phyloP scores from a whole-genome alignment of 2,888 invertebrate species.

The Papilio demoleus region DNA sequence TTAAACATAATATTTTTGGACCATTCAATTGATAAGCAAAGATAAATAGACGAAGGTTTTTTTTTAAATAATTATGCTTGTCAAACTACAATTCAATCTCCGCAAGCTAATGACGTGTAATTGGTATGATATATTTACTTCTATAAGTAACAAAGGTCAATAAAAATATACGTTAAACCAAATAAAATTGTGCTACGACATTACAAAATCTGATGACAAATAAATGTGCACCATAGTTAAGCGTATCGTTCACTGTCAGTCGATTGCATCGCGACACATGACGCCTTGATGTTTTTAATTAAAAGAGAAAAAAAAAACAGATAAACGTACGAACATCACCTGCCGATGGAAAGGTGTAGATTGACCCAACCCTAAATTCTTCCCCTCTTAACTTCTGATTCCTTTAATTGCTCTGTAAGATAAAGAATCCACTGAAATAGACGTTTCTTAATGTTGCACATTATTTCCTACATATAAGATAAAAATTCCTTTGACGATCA shows the following conservation, averaged over 20 bases:
- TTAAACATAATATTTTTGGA: too few species aligned
- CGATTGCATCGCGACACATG: conserved; percentile 73
- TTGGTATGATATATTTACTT: too few species aligned
- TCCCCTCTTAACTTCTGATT: conserved; percentile 48
- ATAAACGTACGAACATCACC: conserved; percentile 67
- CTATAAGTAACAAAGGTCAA: not conserved
- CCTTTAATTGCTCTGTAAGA: conserved; percentile 56
- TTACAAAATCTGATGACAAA: not conserved
- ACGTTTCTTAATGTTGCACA: conserved; percentile 30
- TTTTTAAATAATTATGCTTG: too few species aligned
- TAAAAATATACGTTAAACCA: not conserved
- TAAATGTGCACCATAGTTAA: conserved; percentile 40
- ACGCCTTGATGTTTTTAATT: conserved; percentile 67
- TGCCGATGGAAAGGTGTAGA: conserved; percentile 78
- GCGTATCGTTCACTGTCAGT: conserved; percentile 46
- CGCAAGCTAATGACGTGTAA: too few species aligned
- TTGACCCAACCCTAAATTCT: conserved; percentile 72
- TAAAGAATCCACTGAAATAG: conserved; percentile 42
- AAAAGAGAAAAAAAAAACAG: conserved; percentile 60
- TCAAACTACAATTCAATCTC: too few species aligned
- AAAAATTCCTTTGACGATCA: not conserved
- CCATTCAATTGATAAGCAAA: too few species aligned
- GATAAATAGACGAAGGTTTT: too few species aligned
- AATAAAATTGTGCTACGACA: not conserved
- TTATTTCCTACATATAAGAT: not conserved